Conservation (phyloP, 2,113 vertebrate genomes). For the Cyrtonyx montezumae region DNA sequence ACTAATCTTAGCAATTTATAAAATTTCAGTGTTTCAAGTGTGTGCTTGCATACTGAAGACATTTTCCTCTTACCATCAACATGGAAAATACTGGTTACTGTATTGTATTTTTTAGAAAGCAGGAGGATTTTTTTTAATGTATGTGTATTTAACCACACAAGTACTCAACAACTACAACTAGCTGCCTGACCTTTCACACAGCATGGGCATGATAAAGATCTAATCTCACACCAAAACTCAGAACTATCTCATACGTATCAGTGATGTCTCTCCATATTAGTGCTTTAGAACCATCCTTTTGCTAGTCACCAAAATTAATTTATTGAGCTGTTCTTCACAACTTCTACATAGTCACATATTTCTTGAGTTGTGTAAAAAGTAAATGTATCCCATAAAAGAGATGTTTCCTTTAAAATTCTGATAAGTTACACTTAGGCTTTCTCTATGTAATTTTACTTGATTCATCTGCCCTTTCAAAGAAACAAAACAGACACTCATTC, state of each 20-base stretch:
- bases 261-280: not conserved
- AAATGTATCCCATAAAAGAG: not conserved
- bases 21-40: not conserved
- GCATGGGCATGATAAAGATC: not conserved
- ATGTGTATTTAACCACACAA: not conserved
- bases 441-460: not conserved
- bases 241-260: not conserved
- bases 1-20: not conserved
- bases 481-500: not conserved
- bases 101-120: not conserved
- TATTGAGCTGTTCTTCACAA: not conserved
- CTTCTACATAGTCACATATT: not conserved
- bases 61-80: not conserved
- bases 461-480: not conserved
- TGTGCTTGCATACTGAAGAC: not conserved
- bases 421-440: not conserved
- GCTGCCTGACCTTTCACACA: not conserved
- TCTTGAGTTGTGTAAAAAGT: not conserved
- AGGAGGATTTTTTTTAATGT: not conserved
- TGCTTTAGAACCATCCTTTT: not conserved
- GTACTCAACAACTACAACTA: not conserved
- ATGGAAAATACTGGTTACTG: not conserved
- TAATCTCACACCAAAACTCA: not conserved
- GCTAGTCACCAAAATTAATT: not conserved
- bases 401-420: not conserved